phyloP scores from a whole-genome alignment of 2,797 vertebrate genomes.

The Anolis apletophallus region DNA sequence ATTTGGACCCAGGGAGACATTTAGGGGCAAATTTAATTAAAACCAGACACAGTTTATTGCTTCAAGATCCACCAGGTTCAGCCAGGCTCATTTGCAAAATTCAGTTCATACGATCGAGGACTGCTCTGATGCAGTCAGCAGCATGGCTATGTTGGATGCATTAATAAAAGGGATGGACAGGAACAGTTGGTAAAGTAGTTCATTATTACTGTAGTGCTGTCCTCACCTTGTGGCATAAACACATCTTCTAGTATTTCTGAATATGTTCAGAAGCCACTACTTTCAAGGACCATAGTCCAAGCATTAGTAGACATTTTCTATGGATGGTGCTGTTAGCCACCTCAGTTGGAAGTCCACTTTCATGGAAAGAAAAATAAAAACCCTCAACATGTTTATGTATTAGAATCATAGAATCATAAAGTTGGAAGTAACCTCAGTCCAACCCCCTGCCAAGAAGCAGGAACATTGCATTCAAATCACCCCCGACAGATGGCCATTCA shows the following conservation, averaged over 20 bases:
- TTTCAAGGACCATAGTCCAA: neutral
- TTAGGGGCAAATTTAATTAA: conserved; percentile 54
- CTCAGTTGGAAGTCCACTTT: neutral
- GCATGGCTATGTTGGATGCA: neutral
- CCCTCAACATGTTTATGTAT: neutral
- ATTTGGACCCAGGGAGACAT: conserved; percentile 55
- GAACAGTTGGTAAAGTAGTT: neutral
- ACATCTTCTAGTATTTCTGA: neutral
- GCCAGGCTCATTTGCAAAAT: conserved; percentile 47
- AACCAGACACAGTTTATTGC: conserved; percentile 40
- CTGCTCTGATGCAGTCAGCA: conserved; percentile 35
- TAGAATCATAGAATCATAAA: too few species aligned
- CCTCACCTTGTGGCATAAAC: neutral
- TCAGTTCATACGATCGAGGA: conserved; percentile 18
- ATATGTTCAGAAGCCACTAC: neutral
- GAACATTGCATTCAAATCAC: too few species aligned
- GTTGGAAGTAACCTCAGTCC: neutral
- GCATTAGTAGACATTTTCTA: too few species aligned
- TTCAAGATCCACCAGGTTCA: conserved; percentile 8
- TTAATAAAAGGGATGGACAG: neutral
- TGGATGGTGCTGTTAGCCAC: neutral
- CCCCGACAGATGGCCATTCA: too few species aligned
- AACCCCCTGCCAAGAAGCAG: too few species aligned
- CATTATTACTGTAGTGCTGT: neutral
- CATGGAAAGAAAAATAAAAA: neutral